These are phyloP conservation scores for Hoplostethus mediterraneus DNA, from an alignment of 2,797 vertebrate genomes.

Conservation along the genomic window DNA sequence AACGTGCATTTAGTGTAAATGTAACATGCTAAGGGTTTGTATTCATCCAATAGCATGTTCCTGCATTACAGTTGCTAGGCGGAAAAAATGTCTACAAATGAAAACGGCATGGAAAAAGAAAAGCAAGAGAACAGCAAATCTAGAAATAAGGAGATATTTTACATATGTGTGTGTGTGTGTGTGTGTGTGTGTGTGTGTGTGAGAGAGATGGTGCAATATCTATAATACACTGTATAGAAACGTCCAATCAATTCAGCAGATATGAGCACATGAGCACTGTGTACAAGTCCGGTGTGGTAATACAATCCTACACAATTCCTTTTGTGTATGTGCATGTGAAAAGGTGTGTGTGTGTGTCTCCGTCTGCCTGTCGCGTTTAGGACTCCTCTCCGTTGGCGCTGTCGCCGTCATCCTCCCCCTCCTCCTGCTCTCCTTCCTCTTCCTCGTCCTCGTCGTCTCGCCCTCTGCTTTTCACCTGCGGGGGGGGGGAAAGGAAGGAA, in stretches of 20 bases:
- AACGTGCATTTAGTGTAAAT: constrained; percentile 1
- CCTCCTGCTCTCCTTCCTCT: constrained; percentile 87
- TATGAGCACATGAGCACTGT: constrained; percentile 34
- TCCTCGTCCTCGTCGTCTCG: constrained; percentile 79
- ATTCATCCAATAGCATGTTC: not conserved
- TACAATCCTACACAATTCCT: constrained; percentile 36
- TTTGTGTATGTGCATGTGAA: constrained; percentile 18
- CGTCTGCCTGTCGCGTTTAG: constrained; percentile 68
- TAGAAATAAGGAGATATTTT: constrained; percentile 7
- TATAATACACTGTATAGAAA: constrained; percentile 44
- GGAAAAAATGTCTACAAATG: not conserved
- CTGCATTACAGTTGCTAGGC: not conserved
- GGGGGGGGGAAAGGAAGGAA: too few relatives aligned
- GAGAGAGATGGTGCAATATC: constrained; percentile 16
- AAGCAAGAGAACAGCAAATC: not conserved
- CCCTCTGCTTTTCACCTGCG: constrained; percentile 75
- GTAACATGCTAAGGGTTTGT: constrained; percentile 7
- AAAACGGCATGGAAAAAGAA: constrained; percentile 5
- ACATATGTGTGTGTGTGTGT: constrained; percentile 1
- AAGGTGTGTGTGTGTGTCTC: constrained; percentile 21
- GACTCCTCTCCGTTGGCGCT: constrained; percentile 89
- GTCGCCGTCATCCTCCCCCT: constrained; percentile 91
- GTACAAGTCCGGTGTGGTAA: constrained; percentile 32
- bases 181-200: constrained; percentile 7
- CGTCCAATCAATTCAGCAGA: constrained; percentile 45